A percentile compares a stretch with the other conserved stretches of the same genome.
These are phyloP conservation scores for Arctopsyche grandis DNA, from an alignment of 1,140 invertebrate species.

Conservation along the genomic window DNA sequence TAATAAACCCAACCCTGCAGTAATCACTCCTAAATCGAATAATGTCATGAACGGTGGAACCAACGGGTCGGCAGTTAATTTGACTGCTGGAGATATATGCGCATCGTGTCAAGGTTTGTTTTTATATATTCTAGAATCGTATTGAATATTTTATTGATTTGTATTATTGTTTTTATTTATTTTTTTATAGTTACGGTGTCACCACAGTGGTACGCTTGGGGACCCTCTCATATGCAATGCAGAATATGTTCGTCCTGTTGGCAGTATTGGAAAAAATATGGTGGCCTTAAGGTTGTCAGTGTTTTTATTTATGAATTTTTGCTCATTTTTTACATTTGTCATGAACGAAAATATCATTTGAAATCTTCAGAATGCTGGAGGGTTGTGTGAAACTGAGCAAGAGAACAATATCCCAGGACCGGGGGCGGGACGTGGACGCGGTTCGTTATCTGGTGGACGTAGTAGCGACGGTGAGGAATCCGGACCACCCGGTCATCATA, in stretches of 20 bases:
- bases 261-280: constrained; percentile 99
- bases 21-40: constrained; percentile 63
- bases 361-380: constrained; percentile 41
- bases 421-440: constrained; percentile 66
- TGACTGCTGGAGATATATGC: constrained; percentile 58
- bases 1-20: constrained; percentile 82
- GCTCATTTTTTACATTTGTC: not conserved
- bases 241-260: constrained; percentile 94
- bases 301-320: not conserved
- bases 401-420: constrained; percentile 32
- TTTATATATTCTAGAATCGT: constrained; percentile 22
- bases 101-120: constrained; percentile 64
- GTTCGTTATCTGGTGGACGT: constrained; percentile 56
- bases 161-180: not conserved
- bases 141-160: not conserved
- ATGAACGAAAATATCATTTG: not conserved
- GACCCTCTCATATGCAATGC: constrained; percentile 87
- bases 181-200: constrained; percentile 71
- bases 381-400: constrained; percentile 47
- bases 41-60: constrained; percentile 75
- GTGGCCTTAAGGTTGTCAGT: constrained; percentile 82
- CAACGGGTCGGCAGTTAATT: constrained; percentile 68
- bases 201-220: constrained; percentile 96
- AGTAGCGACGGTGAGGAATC: constrained; percentile 66
- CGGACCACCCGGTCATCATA: constrained; percentile 57